phyloP scores from a whole-genome alignment of 2,113 vertebrate genomes.

The Lophochroa leadbeateri region DNA sequence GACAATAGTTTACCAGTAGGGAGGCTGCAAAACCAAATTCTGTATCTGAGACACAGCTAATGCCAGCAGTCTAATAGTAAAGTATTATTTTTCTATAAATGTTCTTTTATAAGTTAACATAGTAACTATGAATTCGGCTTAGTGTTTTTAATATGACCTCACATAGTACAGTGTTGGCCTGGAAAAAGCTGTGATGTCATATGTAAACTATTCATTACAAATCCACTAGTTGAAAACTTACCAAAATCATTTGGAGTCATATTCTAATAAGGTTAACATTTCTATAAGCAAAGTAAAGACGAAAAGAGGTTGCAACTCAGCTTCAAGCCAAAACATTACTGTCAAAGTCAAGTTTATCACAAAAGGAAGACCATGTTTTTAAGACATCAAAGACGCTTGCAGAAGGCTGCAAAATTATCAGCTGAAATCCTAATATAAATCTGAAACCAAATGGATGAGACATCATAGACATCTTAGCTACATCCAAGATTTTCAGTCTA shows the following conservation, averaged over 20 bases:
- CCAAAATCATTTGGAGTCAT: not conserved
- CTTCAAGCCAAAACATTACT: not conserved
- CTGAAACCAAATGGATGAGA: not conserved
- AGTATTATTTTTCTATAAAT: not conserved
- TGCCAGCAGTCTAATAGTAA: not conserved
- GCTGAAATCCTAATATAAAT: not conserved
- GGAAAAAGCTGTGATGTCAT: conserved; percentile 22
- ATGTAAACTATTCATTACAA: conserved; percentile 42
- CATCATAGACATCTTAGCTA: not conserved
- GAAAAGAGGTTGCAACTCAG: not conserved
- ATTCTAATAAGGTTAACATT: not conserved
- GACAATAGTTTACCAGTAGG: not conserved
- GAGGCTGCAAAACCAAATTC: not conserved
- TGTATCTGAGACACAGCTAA: not conserved
- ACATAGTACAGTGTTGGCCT: conserved; percentile 5
- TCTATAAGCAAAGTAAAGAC: conserved; percentile 11
- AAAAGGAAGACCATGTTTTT: not conserved
- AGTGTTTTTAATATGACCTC: conserved; percentile 8
- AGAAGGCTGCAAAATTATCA: not conserved
- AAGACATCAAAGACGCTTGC: not conserved
- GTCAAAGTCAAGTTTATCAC: not conserved
- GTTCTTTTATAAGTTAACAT: not conserved
- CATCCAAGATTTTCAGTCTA: not conserved
- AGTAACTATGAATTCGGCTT: not conserved
- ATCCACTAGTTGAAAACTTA: conserved; percentile 37